Percentiles rank a stretch among this genome's conserved stretches.
Conservation (phyloP, 2,888 invertebrate species). For the Drosophila colorata region DNA sequence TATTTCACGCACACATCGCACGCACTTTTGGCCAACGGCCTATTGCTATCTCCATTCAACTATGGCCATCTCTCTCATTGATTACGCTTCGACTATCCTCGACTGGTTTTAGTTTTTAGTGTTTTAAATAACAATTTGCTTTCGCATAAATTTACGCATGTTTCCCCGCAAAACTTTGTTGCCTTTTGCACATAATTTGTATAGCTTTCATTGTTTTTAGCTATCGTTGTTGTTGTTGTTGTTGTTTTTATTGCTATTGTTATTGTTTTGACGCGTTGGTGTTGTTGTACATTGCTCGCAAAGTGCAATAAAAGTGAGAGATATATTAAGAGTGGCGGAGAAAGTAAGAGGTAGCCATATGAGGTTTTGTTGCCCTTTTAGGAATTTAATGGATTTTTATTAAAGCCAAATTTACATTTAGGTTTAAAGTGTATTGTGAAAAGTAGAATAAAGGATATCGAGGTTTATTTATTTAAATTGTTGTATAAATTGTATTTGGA, state of each 20-base stretch:
- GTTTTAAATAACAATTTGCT: slow-evolving; percentile 79
- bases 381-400: slow-evolving; percentile 10
- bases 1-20: slow-evolving; percentile 63
- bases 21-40: slow-evolving; percentile 17
- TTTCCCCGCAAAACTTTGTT: slow-evolving; percentile 62
- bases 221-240: slow-evolving; percentile 39
- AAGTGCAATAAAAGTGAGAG: slow-evolving; percentile 17
- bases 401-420: slow-evolving; percentile 26
- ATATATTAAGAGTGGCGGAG: not conserved
- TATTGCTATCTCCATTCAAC: slow-evolving; percentile 2
- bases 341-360: slow-evolving; percentile 2
- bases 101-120: slow-evolving; percentile 69
- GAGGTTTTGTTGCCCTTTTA: slow-evolving; percentile 24
- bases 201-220: slow-evolving; percentile 12
- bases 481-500: too few relatives aligned
- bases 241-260: slow-evolving; percentile 47
- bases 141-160: slow-evolving; percentile 79
- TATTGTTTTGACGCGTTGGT: slow-evolving; percentile 50
- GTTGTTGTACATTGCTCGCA: slow-evolving; percentile 26
- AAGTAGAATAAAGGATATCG: not conserved
- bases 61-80: slow-evolving; percentile 21
- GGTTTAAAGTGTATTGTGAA: not conserved
- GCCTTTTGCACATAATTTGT: slow-evolving; percentile 61
- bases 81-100: slow-evolving; percentile 30
- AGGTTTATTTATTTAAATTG: not conserved